These are phyloP conservation scores for Muscidifurax raptorellus DNA, from an alignment of 1,140 invertebrate species.

Conservation along the genomic window DNA sequence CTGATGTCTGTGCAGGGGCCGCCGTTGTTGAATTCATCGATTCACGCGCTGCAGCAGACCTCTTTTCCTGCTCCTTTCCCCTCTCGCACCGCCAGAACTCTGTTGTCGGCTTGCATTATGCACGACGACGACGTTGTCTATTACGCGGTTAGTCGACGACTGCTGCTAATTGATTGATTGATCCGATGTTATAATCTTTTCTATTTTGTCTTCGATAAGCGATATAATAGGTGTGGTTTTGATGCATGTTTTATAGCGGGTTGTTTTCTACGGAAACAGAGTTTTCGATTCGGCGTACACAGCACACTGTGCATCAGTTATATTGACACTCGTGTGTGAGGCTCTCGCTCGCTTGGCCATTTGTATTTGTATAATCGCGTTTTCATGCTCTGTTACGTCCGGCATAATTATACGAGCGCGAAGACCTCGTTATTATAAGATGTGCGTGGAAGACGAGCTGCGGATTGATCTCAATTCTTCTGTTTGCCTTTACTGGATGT, in stretches of 20 bases:
- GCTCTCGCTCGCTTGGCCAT: too few relatives aligned
- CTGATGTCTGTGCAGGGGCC: background rate
- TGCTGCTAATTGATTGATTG: background rate
- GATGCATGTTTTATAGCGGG: too few relatives aligned
- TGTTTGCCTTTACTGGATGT: too few relatives aligned
- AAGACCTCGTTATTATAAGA: background rate
- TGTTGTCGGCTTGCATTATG: background rate
- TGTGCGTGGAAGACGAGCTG: background rate
- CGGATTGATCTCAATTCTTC: background rate
- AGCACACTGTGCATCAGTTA: too few relatives aligned
- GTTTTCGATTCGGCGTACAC: too few relatives aligned
- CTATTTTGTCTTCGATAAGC: too few relatives aligned
- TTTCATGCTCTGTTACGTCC: slow-evolving; percentile 1
- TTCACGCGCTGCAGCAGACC: background rate
- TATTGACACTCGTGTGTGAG: too few relatives aligned
- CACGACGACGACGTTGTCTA: background rate
- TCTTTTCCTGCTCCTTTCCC: background rate
- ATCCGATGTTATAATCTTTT: too few relatives aligned
- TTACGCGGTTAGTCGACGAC: background rate
- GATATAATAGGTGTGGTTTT: too few relatives aligned
- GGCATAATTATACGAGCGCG: background rate
- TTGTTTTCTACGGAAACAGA: too few relatives aligned
- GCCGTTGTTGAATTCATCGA: slow-evolving; percentile 6
- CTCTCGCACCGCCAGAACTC: too few relatives aligned
- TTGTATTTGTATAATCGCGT: slow-evolving; percentile 1